Base-by-base conservation (phyloP, 2,797 vertebrate species). In the Melanotaenia parkinsoni region DNA sequence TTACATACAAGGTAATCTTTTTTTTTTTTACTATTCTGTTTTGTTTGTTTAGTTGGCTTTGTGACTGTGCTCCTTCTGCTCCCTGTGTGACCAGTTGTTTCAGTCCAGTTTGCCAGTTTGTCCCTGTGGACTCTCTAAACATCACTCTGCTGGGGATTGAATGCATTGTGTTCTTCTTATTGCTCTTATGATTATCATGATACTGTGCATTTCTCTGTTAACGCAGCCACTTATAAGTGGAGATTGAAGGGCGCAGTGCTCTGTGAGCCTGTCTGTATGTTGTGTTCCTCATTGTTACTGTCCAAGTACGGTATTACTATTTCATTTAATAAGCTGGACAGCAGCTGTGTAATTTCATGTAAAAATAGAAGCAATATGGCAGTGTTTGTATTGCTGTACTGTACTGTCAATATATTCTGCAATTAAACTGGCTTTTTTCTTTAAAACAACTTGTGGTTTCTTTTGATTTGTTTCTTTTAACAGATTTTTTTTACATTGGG, bases 321-420 rank as follows among this genome's bases (percentile, higher is more conserved):
- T 91, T 83, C 68, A 72, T 88, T 89, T 86, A 74, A 84, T 79
- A 81, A 85, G 88, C 87, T 90, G 86, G 89, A 59, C 81, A 84
- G 80, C 88, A 85, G 86, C 86, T 84, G 85, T 89, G 85, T 82
- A 87, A 89, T 84, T 73, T 93, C 85, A 79, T 91, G 90, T 92
- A 90, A 89, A 91, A 89, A 89, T 88, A 90, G 86, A 79, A 90
- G 85, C 86, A 85, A 85, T 90, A 90, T 87, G 89, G 86, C 89
- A 87, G 90, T 84, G 85, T 89, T 92, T 93, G 90, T 93, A 93
- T 89, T 89, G 86, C 92, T 92, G 86, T 89, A 88, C 78, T 82
- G 82, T 91, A 84, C 87, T 90, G 86, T 91, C 92, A 83, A 85
- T 94, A 92, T 94, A 93, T 89, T 90, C 91, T 90, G 88, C 89